Conservation (phyloP, 1,140 invertebrate genomes). For the Ephestia elutella region DNA sequence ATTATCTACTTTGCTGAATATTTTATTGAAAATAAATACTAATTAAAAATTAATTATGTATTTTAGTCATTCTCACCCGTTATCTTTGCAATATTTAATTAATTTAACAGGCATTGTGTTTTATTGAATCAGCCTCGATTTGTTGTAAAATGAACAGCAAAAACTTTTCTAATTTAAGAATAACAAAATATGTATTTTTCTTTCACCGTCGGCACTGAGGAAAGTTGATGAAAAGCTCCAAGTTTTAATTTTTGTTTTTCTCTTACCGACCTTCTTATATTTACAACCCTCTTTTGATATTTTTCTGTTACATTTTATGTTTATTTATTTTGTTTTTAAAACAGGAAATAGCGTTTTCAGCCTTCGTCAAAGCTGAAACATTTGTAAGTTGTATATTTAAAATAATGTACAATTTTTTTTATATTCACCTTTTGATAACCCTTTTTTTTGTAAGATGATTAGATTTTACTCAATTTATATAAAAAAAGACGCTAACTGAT, state of each 20-base stretch:
- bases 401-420: too few relatives aligned
- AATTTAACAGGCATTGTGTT: not conserved
- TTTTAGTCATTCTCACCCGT: not conserved
- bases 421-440: too few relatives aligned
- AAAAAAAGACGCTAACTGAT: too few relatives aligned
- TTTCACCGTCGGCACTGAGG: constrained; percentile 33
- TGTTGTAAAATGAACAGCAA: constrained; percentile 11
- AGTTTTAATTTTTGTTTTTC: constrained; percentile 50
- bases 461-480: too few relatives aligned
- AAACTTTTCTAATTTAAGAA: constrained; percentile 59
- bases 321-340: not conserved
- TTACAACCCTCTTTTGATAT: constrained; percentile 28
- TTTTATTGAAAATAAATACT: not conserved
- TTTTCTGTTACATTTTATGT: not conserved
- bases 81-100: not conserved
- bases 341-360: constrained; percentile 5
- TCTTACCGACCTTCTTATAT: constrained; percentile 34
- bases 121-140: constrained; percentile 3
- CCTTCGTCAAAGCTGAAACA: not conserved
- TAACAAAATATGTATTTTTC: constrained; percentile 48
- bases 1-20: not conserved
- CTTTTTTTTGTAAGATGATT: too few relatives aligned
- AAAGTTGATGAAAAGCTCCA: constrained; percentile 42
- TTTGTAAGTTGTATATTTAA: too few relatives aligned
- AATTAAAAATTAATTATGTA: not conserved